Evolutionary conservation across 2,797 vertebrate species (phyloP).

Genomic region (Apogon talboti): DNA sequence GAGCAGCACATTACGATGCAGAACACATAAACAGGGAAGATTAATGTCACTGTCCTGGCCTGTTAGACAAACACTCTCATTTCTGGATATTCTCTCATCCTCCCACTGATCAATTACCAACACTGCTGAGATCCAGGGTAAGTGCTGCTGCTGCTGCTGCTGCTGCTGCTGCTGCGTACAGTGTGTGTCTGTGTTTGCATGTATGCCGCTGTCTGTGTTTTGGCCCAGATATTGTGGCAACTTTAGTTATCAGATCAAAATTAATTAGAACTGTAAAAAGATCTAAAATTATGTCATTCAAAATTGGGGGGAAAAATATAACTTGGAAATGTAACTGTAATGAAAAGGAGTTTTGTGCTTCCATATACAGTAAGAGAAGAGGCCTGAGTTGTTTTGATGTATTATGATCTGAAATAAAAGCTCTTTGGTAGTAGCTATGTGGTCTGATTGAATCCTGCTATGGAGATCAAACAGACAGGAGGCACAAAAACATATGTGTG

Average conservation of each 20-base stretch:
- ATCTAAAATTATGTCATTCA: no score
- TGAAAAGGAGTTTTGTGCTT: no score
- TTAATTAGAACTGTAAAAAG: no score
- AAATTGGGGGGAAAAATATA: no score
- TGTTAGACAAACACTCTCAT: conserved; percentile 70
- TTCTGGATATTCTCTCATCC: conserved; percentile 65
- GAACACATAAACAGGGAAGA: conserved; percentile 62
- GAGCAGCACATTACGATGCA: conserved; percentile 70
- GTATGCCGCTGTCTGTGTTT: no score
- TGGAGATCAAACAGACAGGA: conserved; percentile 53
- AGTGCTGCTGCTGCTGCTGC: conserved; percentile 12
- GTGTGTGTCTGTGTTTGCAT: conserved; percentile 5
- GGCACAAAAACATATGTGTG: conserved; percentile 21
- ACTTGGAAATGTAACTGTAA: no score
- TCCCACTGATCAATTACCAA: conserved; percentile 67
- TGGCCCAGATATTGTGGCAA: no score
- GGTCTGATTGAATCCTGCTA: conserved; percentile 22
- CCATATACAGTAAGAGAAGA: no score
- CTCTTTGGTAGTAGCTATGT: conserved; percentile 33
- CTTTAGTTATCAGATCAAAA: no score
- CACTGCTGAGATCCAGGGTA: conserved; percentile 36
- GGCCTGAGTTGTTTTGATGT: conserved; percentile 16
- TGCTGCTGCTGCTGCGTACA: conserved; percentile 13
- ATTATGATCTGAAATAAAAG: conserved; percentile 28
- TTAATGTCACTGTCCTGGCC: conserved; percentile 72